Evolutionary conservation across 2,888 invertebrate species (phyloP), one percentile per base, ranked within the genome.

Genomic region (Campoplex nolae): DNA sequence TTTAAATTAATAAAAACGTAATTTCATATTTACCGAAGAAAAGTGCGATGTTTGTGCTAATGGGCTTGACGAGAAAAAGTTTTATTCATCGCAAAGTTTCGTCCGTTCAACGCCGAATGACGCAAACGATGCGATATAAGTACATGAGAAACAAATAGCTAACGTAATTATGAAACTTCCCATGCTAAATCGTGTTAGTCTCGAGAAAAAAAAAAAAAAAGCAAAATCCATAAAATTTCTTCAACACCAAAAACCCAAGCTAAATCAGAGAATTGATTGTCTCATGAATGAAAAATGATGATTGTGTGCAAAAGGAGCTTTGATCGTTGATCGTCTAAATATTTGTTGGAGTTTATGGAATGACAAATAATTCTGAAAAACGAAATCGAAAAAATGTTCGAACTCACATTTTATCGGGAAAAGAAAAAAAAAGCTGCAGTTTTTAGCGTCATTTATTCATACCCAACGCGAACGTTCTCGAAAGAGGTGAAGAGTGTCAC

Each of bases 401-500:
- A 38, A 18, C 2, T 38, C 18, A n/a, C 0, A n/a, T n/a, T 9
- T 7, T n/a, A 67, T 38, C 1, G n/a, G 6, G 28, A 3, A 23
- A 45, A n/a, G n/a, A n/a, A 11, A 23, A 45, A 45, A 70, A 11
- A 70, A 11, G 2, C 7, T 70, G 23, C n/a, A 45, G n/a, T 4
- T 18, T 67, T 67, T 35, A 3, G 18, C 7, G 65, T 18, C 0
- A 28, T 23, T 23, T 13, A 45, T 42, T 45, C 75, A 65, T 71
- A 48, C 48, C 9, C 32, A 70, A 35, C 42, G 18, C 42, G 68
- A 9, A 67, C 28, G 54, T 28, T 23, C 4, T 18, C 6, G 48
- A 48, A 75, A 28, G 11, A 35, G 74, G 56, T 16, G 62, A 56
- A 78, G 79, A 80, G 75, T 80, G 84, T 81, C 76, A 75, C 84